Percentiles rank a stretch among this genome's conserved stretches.
Conservation (phyloP, 2,113 vertebrate species). For the Neogale vison region DNA sequence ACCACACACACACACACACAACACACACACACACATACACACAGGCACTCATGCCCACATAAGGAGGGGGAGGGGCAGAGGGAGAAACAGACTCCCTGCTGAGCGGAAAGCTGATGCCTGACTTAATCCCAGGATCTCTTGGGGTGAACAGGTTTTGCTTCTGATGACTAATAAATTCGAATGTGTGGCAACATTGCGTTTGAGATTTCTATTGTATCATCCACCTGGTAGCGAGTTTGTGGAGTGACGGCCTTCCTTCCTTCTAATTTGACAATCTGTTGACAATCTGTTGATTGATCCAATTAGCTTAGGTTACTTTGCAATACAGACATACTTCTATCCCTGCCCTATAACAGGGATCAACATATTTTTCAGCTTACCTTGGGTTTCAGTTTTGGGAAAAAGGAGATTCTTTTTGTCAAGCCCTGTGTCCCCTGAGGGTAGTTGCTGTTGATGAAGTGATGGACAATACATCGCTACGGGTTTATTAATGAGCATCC, state of each 20-base stretch:
- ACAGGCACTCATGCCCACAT: too few species aligned
- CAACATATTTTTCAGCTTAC: neutral
- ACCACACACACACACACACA: too few species aligned
- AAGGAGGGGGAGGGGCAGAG: neutral
- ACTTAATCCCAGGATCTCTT: neutral
- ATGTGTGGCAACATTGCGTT: neutral
- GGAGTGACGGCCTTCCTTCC: neutral
- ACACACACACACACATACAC: too few species aligned
- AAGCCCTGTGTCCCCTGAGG: neutral
- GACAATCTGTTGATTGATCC: neutral
- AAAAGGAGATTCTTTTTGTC: neutral
- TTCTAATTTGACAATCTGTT: conserved; percentile 1
- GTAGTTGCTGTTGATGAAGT: neutral
- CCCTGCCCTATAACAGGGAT: neutral
- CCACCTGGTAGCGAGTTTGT: neutral
- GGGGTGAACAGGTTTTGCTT: neutral
- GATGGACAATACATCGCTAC: neutral
- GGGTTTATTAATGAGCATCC: neutral
- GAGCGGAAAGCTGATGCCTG: neutral
- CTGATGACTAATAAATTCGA: neutral
- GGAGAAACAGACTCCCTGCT: neutral
- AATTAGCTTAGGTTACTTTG: conserved; percentile 5
- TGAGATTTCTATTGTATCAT: neutral
- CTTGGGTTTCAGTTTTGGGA: neutral
- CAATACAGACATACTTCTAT: neutral